Evolutionary conservation across 2,888 invertebrate genomes (phyloP).

Genomic region (Latrodectus elegans): DNA sequence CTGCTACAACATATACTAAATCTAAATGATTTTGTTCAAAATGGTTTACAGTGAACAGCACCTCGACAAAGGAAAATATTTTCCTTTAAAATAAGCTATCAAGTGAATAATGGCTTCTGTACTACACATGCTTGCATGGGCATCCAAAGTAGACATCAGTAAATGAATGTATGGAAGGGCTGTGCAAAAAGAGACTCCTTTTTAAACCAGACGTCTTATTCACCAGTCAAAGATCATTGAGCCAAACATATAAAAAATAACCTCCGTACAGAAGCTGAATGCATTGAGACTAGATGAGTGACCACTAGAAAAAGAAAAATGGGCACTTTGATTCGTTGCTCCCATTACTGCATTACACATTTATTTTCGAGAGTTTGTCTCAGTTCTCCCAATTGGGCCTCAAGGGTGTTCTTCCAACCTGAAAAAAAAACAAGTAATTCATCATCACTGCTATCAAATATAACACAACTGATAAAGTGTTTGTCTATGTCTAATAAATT

Average conservation of each 20-base stretch:
- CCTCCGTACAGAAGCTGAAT: constrained; percentile 38
- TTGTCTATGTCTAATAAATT: no score
- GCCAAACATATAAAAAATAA: constrained; percentile 30
- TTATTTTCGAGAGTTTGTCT: constrained; percentile 97
- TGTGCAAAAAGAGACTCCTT: background rate
- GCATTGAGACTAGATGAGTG: constrained; percentile 57
- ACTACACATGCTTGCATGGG: background rate
- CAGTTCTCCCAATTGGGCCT: constrained; percentile 96
- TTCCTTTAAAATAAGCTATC: background rate
- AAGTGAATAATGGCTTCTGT: no score
- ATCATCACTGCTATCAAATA: no score
- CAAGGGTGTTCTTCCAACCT: constrained; percentile 98
- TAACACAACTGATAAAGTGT: no score
- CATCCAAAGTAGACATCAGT: background rate
- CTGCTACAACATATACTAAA: background rate
- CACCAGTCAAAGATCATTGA: background rate
- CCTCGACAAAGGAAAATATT: background rate
- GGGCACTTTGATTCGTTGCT: constrained; percentile 49
- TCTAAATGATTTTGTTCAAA: background rate
- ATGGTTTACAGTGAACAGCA: background rate
- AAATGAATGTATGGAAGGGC: background rate
- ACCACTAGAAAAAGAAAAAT: constrained; percentile 37
- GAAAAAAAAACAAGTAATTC: constrained; percentile 79
- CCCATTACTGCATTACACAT: constrained; percentile 73
- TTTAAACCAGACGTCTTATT: background rate